These are phyloP conservation scores for Tragelaphus strepsiceros DNA, from an alignment of 2,113 vertebrate species.

Conservation along the genomic window DNA sequence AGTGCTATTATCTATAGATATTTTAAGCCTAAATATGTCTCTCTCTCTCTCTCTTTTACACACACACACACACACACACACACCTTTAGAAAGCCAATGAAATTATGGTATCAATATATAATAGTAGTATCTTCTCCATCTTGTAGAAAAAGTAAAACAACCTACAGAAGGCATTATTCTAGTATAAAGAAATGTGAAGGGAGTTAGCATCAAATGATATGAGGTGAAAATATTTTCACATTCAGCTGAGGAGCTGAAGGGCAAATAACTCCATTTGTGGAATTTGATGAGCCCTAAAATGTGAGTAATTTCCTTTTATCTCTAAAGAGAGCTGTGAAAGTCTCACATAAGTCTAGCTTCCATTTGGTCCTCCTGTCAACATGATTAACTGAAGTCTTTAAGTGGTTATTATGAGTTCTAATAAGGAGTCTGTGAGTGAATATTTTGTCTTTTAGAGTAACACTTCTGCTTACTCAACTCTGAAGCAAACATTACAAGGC, in stretches of 20 bases:
- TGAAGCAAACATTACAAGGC: neutral
- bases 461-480: neutral
- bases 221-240: neutral
- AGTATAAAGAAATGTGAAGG: neutral
- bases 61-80: neutral
- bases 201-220: neutral
- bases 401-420: neutral
- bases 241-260: neutral
- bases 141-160: neutral
- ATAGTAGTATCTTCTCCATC: neutral
- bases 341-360: neutral
- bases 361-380: neutral
- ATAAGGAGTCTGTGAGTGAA: neutral
- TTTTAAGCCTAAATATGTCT: neutral
- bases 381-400: conserved; percentile 5
- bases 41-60: neutral
- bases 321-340: neutral
- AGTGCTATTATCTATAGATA: neutral
- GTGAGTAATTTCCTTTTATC: neutral
- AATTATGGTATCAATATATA: neutral
- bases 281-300: conserved; percentile 5
- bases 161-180: neutral
- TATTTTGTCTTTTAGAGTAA: neutral
- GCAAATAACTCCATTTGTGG: neutral
- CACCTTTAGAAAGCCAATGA: neutral